These are phyloP conservation scores for Drosophila kepulauana DNA, from an alignment of 1,140 invertebrate species.

Conservation along the genomic window DNA sequence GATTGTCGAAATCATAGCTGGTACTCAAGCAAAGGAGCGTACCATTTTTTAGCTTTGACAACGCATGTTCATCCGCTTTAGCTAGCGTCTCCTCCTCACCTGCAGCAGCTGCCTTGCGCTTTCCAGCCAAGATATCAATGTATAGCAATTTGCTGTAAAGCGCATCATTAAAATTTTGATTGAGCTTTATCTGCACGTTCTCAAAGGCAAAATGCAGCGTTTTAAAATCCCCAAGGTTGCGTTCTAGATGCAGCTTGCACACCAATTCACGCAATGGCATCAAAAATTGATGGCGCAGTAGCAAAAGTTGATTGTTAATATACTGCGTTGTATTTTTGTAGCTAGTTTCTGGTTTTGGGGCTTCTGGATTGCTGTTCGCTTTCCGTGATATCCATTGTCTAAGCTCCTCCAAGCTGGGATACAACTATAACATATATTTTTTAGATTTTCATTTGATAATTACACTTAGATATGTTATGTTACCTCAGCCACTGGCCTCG, in stretches of 20 bases:
- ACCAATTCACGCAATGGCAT: constrained; percentile 23
- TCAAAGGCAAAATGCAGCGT: constrained; percentile 7
- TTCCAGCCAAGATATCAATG: constrained; percentile 74
- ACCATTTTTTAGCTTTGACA: constrained; percentile 88
- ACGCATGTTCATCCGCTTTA: constrained; percentile 52
- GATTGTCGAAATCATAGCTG: constrained; percentile 88
- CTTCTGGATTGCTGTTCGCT: not conserved
- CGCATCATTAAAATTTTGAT: constrained; percentile 9
- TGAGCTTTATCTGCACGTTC: constrained; percentile 27
- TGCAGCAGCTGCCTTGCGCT: not conserved
- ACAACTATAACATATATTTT: constrained; percentile 46
- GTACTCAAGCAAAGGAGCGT: constrained; percentile 89
- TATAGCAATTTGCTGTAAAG: constrained; percentile 15
- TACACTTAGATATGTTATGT: not conserved
- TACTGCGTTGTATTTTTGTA: constrained; percentile 84
- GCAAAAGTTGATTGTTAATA: constrained; percentile 30
- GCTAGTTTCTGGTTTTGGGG: constrained; percentile 86
- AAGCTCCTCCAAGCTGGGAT: constrained; percentile 58
- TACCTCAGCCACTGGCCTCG: constrained; percentile 21
- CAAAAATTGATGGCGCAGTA: constrained; percentile 30
- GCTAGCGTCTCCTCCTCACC: not conserved
- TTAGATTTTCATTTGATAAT: not conserved
- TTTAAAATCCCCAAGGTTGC: not conserved
- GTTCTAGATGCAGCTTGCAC: constrained; percentile 1
- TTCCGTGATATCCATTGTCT: constrained; percentile 60